These are phyloP conservation scores for Heliornis fulica DNA, from an alignment of 2,113 vertebrate genomes.

Conservation along the genomic window DNA sequence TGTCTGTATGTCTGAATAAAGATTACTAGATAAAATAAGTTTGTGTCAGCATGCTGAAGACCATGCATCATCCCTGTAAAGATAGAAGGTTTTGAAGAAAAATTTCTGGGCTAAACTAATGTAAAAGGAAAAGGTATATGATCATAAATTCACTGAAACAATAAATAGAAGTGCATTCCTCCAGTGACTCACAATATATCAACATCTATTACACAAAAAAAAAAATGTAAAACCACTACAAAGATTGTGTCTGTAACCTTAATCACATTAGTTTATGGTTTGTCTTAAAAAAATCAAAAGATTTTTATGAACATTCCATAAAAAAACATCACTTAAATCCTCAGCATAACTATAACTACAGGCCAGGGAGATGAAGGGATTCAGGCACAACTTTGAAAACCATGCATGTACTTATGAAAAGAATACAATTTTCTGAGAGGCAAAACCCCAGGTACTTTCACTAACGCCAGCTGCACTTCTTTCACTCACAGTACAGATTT, in stretches of 20 bases:
- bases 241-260: not conserved
- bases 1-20: not conserved
- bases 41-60: not conserved
- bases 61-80: not conserved
- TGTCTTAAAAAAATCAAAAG: not conserved
- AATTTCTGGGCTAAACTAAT: not conserved
- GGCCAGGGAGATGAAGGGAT: not conserved
- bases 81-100: not conserved
- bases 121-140: not conserved
- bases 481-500: not conserved
- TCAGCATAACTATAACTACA: not conserved
- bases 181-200: not conserved
- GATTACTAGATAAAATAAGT: not conserved
- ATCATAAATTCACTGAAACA: not conserved
- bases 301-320: not conserved
- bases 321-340: not conserved
- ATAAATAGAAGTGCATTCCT: not conserved
- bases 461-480: not conserved
- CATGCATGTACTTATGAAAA: not conserved
- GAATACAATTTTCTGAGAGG: not conserved
- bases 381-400: not conserved
- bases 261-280: not conserved
- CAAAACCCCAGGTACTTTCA: not conserved
- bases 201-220: not conserved
- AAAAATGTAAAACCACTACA: not conserved